phyloP scores from a whole-genome alignment of 2,113 vertebrate species.

The Lepidothrix coronata region DNA sequence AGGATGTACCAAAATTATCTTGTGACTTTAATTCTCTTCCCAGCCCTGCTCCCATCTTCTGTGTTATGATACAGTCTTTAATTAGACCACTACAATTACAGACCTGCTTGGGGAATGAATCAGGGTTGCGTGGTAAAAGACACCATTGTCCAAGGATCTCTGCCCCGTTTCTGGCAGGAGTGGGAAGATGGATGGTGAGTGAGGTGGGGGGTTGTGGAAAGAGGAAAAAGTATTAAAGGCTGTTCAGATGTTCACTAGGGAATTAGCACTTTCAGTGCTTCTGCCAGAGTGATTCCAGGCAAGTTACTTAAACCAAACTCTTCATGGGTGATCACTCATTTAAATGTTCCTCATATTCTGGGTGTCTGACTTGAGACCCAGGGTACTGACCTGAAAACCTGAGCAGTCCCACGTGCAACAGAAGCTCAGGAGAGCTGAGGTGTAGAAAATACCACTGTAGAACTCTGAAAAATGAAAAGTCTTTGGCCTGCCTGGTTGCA shows the following conservation, averaged over 20 bases:
- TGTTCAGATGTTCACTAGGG: not conserved
- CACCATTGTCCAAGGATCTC: conserved; percentile 25
- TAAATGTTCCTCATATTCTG: not conserved
- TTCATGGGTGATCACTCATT: not conserved
- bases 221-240: not conserved
- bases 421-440: not conserved
- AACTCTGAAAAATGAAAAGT: not conserved
- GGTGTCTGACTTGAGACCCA: not conserved
- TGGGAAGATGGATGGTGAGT: not conserved
- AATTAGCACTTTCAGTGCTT: not conserved
- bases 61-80: conserved; percentile 26
- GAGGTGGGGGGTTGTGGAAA: not conserved
- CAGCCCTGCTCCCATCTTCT: not conserved
- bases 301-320: not conserved
- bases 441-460: not conserved
- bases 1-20: conserved; percentile 1
- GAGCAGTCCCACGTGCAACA: not conserved
- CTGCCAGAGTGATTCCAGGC: not conserved
- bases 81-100: conserved; percentile 60
- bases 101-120: conserved; percentile 38
- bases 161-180: conserved; percentile 4
- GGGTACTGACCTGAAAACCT: not conserved
- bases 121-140: conserved; percentile 42
- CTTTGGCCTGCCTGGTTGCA: not conserved
- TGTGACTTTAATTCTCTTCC: conserved; percentile 15